These are phyloP conservation scores for Drosophila nigrodunni DNA, from an alignment of 1,140 invertebrate genomes.

Conservation along the genomic window DNA sequence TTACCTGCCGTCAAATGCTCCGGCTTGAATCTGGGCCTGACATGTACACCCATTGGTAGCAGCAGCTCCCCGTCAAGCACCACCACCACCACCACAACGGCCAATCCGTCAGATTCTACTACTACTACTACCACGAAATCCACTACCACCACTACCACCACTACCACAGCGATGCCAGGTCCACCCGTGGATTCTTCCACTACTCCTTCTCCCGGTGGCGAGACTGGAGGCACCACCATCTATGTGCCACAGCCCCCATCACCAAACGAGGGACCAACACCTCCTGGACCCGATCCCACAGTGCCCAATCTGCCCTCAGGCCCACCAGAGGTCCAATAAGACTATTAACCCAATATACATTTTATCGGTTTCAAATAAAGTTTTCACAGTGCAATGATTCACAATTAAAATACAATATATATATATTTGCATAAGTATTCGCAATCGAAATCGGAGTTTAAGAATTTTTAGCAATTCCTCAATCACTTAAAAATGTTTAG, in stretches of 20 bases:
- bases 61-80: neutral
- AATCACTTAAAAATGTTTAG: too few relatives aligned
- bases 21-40: neutral
- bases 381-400: slow-evolving; percentile 37
- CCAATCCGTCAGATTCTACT: slow-evolving; percentile 4
- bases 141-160: slow-evolving; percentile 2
- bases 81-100: neutral
- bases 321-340: slow-evolving; percentile 36
- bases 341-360: neutral
- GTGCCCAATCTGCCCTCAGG: slow-evolving; percentile 19
- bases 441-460: too few relatives aligned
- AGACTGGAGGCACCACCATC: slow-evolving; percentile 26
- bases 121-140: neutral
- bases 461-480: too few relatives aligned
- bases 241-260: slow-evolving; percentile 58
- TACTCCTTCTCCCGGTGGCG: neutral
- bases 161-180: slow-evolving; percentile 1
- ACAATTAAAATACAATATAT: neutral
- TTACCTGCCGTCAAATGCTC: slow-evolving; percentile 45
- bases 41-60: neutral
- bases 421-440: neutral
- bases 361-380: slow-evolving; percentile 31
- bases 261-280: slow-evolving; percentile 52
- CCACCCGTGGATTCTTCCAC: neutral
- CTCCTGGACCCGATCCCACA: slow-evolving; percentile 58